Conservation (phyloP, 2,888 invertebrate species). For the Sipha maydis region DNA sequence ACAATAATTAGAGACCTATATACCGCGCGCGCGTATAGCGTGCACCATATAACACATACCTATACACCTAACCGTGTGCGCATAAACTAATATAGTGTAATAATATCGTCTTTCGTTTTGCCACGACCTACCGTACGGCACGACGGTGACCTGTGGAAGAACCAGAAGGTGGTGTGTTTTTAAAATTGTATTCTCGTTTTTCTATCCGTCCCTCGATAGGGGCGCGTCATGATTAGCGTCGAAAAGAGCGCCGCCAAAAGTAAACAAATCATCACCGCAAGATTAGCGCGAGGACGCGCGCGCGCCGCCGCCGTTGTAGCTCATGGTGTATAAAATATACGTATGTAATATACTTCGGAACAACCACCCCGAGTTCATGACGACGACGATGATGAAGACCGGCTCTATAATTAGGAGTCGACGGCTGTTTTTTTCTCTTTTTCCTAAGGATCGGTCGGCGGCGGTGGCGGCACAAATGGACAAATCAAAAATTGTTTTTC, state of each 20-base stretch:
- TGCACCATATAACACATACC: background rate
- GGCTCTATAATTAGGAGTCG: conserved; percentile 44
- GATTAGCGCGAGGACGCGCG: background rate
- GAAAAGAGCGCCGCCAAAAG: conserved; percentile 37
- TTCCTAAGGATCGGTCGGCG: conserved; percentile 20
- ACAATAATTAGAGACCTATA: conserved; percentile 23
- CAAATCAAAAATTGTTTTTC: conserved; percentile 52
- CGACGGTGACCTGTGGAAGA: background rate
- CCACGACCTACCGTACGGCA: conserved; percentile 47
- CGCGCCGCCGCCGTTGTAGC: background rate
- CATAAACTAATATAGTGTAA: background rate
- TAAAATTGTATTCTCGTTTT: background rate
- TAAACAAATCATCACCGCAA: conserved; percentile 1
- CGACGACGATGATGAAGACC: background rate
- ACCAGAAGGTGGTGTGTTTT: background rate
- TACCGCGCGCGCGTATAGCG: background rate
- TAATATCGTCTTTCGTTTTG: background rate
- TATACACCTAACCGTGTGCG: background rate
- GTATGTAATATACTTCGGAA: background rate
- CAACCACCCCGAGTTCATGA: background rate
- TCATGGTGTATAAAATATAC: background rate
- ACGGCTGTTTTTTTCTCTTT: conserved; percentile 13
- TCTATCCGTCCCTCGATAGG: background rate
- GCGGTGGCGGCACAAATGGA: conserved; percentile 37
- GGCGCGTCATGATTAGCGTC: conserved; percentile 34